Evolutionary conservation across 2,113 vertebrate genomes (phyloP).

Genomic region (Blennius ocellaris): DNA sequence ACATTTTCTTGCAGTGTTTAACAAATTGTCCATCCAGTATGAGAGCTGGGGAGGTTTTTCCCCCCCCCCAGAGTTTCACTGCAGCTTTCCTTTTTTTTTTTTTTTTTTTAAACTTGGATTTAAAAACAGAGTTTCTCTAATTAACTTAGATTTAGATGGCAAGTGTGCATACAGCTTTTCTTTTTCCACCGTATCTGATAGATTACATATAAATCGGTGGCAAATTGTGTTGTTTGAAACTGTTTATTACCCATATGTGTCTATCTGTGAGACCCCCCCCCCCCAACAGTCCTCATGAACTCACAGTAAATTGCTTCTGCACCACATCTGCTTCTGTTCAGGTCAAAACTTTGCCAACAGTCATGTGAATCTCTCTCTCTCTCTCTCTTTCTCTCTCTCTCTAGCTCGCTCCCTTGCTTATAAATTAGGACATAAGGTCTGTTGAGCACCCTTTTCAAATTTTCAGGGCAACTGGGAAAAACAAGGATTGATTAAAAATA

Average conservation of each 20-base stretch:
- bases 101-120: not conserved
- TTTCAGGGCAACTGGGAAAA: not conserved
- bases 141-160: constrained; percentile 2
- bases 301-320: constrained; percentile 33
- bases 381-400: not conserved
- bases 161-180: not conserved
- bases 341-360: constrained; percentile 19
- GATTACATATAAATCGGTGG: constrained; percentile 2
- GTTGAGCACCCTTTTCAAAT: constrained; percentile 4
- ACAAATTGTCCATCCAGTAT: constrained; percentile 50
- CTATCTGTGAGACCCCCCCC: not conserved
- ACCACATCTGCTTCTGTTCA: constrained; percentile 45
- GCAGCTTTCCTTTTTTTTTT: not conserved
- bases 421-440: too few relatives aligned
- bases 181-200: not conserved
- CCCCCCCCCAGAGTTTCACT: constrained; percentile 26
- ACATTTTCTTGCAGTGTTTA: constrained; percentile 45
- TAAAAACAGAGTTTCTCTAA: constrained; percentile 11
- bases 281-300: not conserved
- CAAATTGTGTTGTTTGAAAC: constrained; percentile 2
- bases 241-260: constrained; percentile 1
- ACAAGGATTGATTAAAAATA: not conserved
- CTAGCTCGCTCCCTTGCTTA: too few relatives aligned
- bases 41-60: constrained; percentile 30
- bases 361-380: not conserved